Base-by-base conservation (phyloP, 2,888 invertebrate species). In the Drosophila sordidapex region DNA sequence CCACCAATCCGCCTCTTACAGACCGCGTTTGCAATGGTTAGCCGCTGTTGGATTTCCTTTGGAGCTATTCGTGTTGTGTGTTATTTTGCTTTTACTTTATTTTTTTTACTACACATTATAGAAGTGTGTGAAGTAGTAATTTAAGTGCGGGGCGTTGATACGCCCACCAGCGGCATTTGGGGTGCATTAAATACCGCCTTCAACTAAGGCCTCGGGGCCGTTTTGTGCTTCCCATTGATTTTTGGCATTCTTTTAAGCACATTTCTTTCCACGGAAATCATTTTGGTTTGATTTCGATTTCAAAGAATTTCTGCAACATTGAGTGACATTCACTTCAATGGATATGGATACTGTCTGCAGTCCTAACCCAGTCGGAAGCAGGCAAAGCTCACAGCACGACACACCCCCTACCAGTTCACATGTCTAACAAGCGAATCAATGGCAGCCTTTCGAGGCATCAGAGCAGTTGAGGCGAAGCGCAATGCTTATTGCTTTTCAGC, bases 81-180 rank as follows among this genome's bases (percentile, higher is more conserved):
- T 49, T 64, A 49, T 56, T 77, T 38, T 29, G 27, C 29, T 38
- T 57, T 57, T 49, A 35, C 67, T 40, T 38, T 53, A 11, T 54
- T 62, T 40, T 33, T 54, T 33, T 52, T 83, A 82, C 76, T 87
- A 84, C 89, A 87, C 85, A 78, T 89, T 89, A 79, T 69, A 82
- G 83, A 89, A 86, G 90, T 87, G 87, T 90, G 89, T 87, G 87
- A 90, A 90, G 87, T 82, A 76, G 90, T 89, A 87, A 87, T 87
- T 87, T 90, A 89, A 90, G 89, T 84, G 84, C 25, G 78, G 78
- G 72, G 76, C 82, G 73, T 72, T 65, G 76, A 76, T 84, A 87
- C 87, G 87, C 87, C 87, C 76, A 86, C 69, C 71, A 70, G 73
- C 74, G 77, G 82, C 66, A 75, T 77, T 83, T 64, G 65, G 63